A percentile compares a stretch with the other conserved stretches of the same genome.
These are phyloP conservation scores for Lamprotornis superbus DNA, from an alignment of 2,113 vertebrate genomes.

Conservation along the genomic window DNA sequence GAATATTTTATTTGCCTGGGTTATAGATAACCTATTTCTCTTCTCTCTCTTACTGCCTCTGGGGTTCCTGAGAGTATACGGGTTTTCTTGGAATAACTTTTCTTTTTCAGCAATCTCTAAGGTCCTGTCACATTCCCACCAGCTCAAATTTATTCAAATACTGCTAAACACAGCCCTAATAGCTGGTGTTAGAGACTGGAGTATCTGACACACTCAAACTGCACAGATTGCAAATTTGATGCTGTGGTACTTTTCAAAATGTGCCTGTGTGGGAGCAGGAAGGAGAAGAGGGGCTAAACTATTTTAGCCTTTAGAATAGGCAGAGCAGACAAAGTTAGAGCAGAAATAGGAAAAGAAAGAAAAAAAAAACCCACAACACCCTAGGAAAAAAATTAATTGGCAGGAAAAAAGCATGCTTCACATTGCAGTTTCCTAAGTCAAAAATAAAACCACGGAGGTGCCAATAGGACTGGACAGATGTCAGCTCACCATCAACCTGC, in stretches of 20 bases:
- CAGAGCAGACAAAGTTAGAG: background rate
- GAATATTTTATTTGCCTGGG: conserved; percentile 43
- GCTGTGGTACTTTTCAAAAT: background rate
- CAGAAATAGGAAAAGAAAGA: background rate
- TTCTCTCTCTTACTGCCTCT: background rate
- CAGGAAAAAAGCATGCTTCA: background rate
- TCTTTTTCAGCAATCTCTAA: background rate
- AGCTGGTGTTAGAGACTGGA: background rate
- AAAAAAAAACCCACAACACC: background rate
- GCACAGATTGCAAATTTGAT: background rate
- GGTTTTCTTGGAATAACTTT: conserved; percentile 4
- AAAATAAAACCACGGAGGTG: background rate
- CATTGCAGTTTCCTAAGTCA: background rate
- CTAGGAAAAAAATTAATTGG: background rate
- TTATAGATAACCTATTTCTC: conserved; percentile 45
- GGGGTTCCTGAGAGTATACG: background rate
- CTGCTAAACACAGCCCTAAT: background rate
- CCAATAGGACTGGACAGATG: conserved; percentile 12
- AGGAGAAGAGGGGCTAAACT: background rate
- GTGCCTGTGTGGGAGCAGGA: background rate
- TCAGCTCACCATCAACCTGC: background rate
- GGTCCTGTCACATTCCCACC: background rate
- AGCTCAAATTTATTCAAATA: background rate
- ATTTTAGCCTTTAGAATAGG: background rate
- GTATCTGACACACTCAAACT: background rate